A percentile compares a stretch with the other conserved stretches of the same genome.
Evolutionary conservation across 2,113 vertebrate genomes (phyloP).

Genomic region (Oncorhynchus mykiss): DNA sequence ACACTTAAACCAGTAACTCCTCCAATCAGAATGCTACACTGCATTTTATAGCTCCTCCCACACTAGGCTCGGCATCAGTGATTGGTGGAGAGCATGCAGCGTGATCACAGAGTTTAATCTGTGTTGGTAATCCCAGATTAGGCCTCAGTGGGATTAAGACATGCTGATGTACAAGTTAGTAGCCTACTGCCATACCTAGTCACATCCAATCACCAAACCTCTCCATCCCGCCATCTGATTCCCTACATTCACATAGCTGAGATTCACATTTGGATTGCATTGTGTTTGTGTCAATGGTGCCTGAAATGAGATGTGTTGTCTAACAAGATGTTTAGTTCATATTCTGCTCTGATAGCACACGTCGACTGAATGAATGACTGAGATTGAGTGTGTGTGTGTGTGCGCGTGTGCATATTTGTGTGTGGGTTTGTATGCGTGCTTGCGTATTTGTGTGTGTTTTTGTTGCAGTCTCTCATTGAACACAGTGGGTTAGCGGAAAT

Average conservation of each 20-base stretch:
- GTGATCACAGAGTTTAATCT: constrained; percentile 67
- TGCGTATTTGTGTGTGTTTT: constrained; percentile 4
- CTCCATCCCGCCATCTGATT: constrained; percentile 55
- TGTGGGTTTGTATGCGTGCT: too few relatives aligned
- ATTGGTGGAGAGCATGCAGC: constrained; percentile 66
- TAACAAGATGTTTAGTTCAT: constrained; percentile 17
- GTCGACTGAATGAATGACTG: too few relatives aligned
- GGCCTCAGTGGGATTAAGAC: constrained; percentile 67
- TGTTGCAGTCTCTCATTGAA: constrained; percentile 26
- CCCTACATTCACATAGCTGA: constrained; percentile 4
- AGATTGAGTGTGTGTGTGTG: too few relatives aligned
- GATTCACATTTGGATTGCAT: not conserved
- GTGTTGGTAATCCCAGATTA: constrained; percentile 77
- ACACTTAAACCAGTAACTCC: constrained; percentile 62
- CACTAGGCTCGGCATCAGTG: constrained; percentile 32
- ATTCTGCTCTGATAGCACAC: not conserved
- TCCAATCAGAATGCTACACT: constrained; percentile 66
- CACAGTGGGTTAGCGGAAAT: constrained; percentile 48
- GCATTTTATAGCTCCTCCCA: constrained; percentile 56
- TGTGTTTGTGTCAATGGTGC: not conserved
- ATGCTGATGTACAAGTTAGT: constrained; percentile 74
- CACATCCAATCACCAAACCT: constrained; percentile 1
- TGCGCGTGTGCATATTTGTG: too few relatives aligned
- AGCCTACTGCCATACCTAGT: constrained; percentile 62
- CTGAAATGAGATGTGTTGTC: constrained; percentile 41